Evolutionary conservation across 2,888 invertebrate genomes (phyloP), one percentile per base, ranked within the genome.

Genomic region (Nezara viridula): DNA sequence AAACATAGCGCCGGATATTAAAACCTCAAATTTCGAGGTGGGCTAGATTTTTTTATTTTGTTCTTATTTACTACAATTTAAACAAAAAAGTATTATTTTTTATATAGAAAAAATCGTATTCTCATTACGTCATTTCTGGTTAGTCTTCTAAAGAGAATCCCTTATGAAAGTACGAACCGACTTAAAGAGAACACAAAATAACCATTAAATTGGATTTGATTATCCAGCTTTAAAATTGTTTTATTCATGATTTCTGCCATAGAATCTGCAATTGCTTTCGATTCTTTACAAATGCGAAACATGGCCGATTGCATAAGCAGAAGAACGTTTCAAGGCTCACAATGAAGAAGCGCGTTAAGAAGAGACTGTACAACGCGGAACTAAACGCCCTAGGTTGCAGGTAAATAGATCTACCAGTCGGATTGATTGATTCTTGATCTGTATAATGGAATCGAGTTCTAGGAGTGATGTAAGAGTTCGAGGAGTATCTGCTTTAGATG

Each of bases 401-500:
- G 55, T 12, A n/a, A 55, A 55, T 55, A n/a, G 55, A 55, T n/a
- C n/a, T 10, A 55, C n/a, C 9, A n/a, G 55, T n/a, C 55, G n/a
- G 2, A 7, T 55, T 55, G 55, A 52, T 52, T 3, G 21, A n/a
- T 55, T 55, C 10, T 55, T 3, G 55, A 55, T 55, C 55, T 55
- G 55, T n/a, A 55, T 10, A 55, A 55, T n/a, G 55, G 55, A 55
- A 55, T n/a, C 55, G 55, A n/a, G 55, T 55, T 55, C n/a, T n/a
- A 55, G 7, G 0, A n/a, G n/a, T 55, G 55, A 55, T n/a, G 55
- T n/a, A 55, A 55, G 55, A 2, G 55, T 9, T n/a, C 55, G n/a
- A n/a, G n/a, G n/a, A n/a, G n/a, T n/a, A n/a, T n/a, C n/a, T n/a
- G n/a, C n/a, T n/a, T n/a, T n/a, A n/a, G n/a, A n/a, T n/a, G n/a